Conservation (phyloP, 2,888 invertebrate species). For the Antheraea assamensis region DNA sequence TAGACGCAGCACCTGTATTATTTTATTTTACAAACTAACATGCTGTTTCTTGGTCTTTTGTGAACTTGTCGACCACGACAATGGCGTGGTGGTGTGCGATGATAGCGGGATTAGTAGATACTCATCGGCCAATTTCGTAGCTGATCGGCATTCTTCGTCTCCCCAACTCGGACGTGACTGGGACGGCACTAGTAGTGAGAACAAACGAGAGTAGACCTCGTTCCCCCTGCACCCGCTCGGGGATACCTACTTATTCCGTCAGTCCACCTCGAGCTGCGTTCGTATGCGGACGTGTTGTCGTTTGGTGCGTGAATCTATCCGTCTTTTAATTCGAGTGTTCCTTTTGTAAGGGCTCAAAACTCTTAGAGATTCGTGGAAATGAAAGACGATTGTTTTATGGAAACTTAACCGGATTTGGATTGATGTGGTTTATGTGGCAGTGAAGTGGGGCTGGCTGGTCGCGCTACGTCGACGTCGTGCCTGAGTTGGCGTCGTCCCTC, state of each 20-base stretch:
- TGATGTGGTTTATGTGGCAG: slow-evolving; percentile 66
- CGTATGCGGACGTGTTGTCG: slow-evolving; percentile 47
- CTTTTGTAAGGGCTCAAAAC: slow-evolving; percentile 51
- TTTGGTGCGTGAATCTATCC: slow-evolving; percentile 45
- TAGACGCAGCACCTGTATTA: neutral
- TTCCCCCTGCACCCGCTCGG: slow-evolving; percentile 54
- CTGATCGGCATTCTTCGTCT: slow-evolving; percentile 60
- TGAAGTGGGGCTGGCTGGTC: slow-evolving; percentile 67
- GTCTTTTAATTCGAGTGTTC: slow-evolving; percentile 72
- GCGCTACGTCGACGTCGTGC: slow-evolving; percentile 69
- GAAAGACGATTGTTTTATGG: neutral
- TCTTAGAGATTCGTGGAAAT: slow-evolving; percentile 34
- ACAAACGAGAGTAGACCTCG: slow-evolving; percentile 48
- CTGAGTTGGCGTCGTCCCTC: slow-evolving; percentile 74
- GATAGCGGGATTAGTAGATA: slow-evolving; percentile 65
- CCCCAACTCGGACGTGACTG: slow-evolving; percentile 61
- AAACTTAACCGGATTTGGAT: slow-evolving; percentile 53
- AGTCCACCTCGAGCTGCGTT: slow-evolving; percentile 65
- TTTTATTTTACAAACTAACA: neutral
- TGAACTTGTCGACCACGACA: slow-evolving; percentile 38
- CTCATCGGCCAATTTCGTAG: slow-evolving; percentile 55
- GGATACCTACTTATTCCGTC: slow-evolving; percentile 45
- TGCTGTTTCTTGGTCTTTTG: slow-evolving; percentile 38
- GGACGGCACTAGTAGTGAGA: slow-evolving; percentile 45
- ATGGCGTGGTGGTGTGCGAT: slow-evolving; percentile 17